Evolutionary conservation across 2,797 vertebrate species (phyloP).

Genomic region (Acanthurus lineatus): DNA sequence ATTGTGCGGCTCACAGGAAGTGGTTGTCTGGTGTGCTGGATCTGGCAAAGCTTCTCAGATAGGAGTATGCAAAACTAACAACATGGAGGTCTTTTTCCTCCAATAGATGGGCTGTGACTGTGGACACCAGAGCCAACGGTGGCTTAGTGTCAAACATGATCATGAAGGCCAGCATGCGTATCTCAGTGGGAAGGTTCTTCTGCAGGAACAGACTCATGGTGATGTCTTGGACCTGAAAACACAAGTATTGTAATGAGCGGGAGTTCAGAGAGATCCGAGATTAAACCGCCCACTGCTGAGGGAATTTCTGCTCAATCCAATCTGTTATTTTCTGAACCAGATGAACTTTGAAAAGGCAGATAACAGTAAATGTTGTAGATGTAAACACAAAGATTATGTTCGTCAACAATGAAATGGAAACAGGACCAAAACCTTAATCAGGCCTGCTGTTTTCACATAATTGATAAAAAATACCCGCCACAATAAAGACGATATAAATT

Average conservation of each 20-base stretch:
- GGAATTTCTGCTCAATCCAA: neutral
- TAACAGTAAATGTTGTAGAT: slow-evolving; percentile 8
- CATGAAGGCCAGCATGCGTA: slow-evolving; percentile 86
- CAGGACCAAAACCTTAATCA: slow-evolving; percentile 2
- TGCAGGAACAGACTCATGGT: slow-evolving; percentile 86
- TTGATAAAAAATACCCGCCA: neutral
- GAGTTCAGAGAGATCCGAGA: neutral
- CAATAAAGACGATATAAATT: neutral
- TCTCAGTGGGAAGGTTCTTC: slow-evolving; percentile 72
- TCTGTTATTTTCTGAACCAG: neutral
- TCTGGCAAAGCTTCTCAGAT: slow-evolving; percentile 83
- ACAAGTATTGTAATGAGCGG: neutral
- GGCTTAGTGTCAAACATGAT: slow-evolving; percentile 89
- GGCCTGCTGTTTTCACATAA: slow-evolving; percentile 1
- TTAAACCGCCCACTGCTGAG: neutral
- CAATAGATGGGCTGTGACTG: slow-evolving; percentile 82
- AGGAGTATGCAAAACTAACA: slow-evolving; percentile 87
- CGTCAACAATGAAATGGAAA: neutral
- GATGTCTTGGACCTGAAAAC: slow-evolving; percentile 88
- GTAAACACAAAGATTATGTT: neutral
- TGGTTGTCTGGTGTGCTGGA: slow-evolving; percentile 85
- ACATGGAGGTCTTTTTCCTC: slow-evolving; percentile 87
- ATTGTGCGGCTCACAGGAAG: slow-evolving; percentile 85
- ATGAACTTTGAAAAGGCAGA: slow-evolving; percentile 19
- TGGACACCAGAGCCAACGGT: slow-evolving; percentile 83